Evolutionary conservation across 2,797 vertebrate species (phyloP).

Genomic region (Clarias laeviceps): DNA sequence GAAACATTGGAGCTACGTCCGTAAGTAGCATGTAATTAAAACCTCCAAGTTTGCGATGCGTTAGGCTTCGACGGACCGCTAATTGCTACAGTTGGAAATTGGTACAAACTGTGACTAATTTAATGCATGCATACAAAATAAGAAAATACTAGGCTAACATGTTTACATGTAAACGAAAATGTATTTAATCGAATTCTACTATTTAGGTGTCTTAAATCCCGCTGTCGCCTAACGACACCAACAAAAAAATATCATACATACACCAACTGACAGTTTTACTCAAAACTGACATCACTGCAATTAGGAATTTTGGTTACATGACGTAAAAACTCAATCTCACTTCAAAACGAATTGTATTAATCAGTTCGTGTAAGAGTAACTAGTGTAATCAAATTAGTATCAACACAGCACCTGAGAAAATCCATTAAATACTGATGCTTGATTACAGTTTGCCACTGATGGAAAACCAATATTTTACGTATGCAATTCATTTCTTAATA

Average conservation of each 20-base stretch:
- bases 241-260: not conserved
- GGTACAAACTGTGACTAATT: constrained; percentile 12
- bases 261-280: not conserved
- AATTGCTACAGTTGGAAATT: constrained; percentile 37
- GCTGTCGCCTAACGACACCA: not conserved
- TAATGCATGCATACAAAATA: not conserved
- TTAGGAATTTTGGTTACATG: not conserved
- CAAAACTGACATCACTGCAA: not conserved
- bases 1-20: constrained; percentile 38
- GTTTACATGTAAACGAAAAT: not conserved
- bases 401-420: not conserved
- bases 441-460: not conserved
- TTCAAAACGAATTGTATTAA: not conserved
- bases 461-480: not conserved
- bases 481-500: not conserved
- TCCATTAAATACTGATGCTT: not conserved
- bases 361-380: not conserved
- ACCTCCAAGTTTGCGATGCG: constrained; percentile 61
- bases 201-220: not conserved
- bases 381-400: not conserved
- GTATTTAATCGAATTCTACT: not conserved
- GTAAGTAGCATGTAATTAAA: constrained; percentile 60
- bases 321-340: not conserved
- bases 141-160: not conserved
- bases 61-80: constrained; percentile 29